These are phyloP conservation scores for Heliconius aoede DNA, from an alignment of 2,888 invertebrate genomes.

Conservation along the genomic window DNA sequence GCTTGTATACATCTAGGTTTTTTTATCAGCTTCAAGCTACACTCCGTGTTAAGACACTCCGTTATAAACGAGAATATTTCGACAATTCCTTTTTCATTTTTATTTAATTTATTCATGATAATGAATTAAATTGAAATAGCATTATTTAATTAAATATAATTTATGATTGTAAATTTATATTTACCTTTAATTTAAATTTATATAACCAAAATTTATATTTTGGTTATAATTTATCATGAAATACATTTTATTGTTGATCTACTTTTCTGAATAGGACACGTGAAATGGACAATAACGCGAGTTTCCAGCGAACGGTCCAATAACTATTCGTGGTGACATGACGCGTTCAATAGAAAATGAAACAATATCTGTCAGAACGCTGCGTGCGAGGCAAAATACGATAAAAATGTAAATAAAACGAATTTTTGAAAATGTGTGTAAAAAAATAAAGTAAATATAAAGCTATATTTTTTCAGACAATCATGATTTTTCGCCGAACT, in stretches of 20 bases:
- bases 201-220: too few species aligned
- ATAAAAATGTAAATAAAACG: slow-evolving; percentile 2
- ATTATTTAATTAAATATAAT: not conserved
- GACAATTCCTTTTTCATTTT: too few species aligned
- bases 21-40: too few species aligned
- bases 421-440: not conserved
- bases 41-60: too few species aligned
- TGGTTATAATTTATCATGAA: not conserved
- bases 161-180: not conserved
- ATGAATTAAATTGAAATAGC: not conserved
- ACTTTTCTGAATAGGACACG: slow-evolving; percentile 59
- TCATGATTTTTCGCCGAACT: too few species aligned
- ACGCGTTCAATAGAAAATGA: slow-evolving; percentile 60
- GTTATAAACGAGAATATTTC: too few species aligned
- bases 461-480: not conserved
- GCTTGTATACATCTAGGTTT: too few species aligned
- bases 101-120: too few species aligned
- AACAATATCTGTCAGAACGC: slow-evolving; percentile 29
- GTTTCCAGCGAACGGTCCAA: slow-evolving; percentile 71
- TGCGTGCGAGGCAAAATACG: not conserved
- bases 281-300: slow-evolving; percentile 69
- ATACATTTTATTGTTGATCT: slow-evolving; percentile 6
- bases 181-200: too few species aligned
- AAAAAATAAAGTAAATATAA: too few species aligned
- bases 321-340: slow-evolving; percentile 58